Evolutionary conservation across 1,140 invertebrate species (phyloP).

Genomic region (Agrypnia vestita): DNA sequence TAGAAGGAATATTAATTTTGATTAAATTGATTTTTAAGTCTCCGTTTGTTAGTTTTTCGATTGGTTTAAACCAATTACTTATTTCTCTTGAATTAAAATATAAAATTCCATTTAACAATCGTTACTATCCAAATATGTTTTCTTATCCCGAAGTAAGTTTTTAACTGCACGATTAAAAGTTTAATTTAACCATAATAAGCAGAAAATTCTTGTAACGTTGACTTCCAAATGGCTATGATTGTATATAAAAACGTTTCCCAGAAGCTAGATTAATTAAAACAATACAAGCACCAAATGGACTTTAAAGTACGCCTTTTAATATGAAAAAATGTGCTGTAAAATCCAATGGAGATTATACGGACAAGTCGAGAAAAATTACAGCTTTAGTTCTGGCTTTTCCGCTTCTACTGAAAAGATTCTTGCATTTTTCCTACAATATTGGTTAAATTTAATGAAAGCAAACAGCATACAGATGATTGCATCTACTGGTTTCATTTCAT

Average conservation of each 20-base stretch:
- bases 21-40: no score
- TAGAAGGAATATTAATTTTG: no score
- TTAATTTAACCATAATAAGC: constrained; percentile 38
- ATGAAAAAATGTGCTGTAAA: constrained; percentile 45
- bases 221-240: constrained; percentile 32
- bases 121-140: neutral
- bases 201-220: constrained; percentile 35
- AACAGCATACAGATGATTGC: no score
- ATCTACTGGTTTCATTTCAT: no score
- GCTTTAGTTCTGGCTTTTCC: constrained; percentile 4
- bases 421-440: neutral
- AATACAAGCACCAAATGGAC: constrained; percentile 51
- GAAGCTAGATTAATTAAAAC: constrained; percentile 55
- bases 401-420: neutral
- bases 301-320: constrained; percentile 47
- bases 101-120: constrained; percentile 1
- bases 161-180: constrained; percentile 36
- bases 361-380: constrained; percentile 32
- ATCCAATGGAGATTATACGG: constrained; percentile 49
- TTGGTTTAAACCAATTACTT: no score
- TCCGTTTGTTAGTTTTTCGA: no score
- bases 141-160: constrained; percentile 32
- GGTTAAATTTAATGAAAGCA: no score
- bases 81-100: neutral
- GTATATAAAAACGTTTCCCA: constrained; percentile 47